These are phyloP conservation scores for Rhinichthys osculus DNA, from an alignment of 2,797 vertebrate genomes.

Conservation along the genomic window DNA sequence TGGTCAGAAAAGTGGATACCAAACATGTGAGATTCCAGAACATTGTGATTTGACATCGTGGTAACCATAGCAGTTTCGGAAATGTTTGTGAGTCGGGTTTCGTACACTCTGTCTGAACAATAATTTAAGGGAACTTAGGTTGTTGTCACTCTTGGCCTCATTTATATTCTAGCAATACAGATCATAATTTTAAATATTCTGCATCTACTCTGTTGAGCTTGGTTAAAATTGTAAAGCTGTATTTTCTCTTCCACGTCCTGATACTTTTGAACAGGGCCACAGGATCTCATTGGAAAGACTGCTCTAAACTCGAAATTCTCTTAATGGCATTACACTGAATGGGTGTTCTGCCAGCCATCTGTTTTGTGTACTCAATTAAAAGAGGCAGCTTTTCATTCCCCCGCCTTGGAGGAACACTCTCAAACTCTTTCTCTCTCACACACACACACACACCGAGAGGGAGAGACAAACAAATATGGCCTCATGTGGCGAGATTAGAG, in stretches of 20 bases:
- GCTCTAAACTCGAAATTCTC: conserved; percentile 49
- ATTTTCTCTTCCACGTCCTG: not conserved
- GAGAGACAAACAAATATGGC: conserved; percentile 14
- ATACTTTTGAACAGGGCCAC: conserved; percentile 14
- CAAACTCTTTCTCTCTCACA: not conserved
- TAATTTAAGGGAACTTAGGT: not conserved
- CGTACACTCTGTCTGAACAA: not conserved
- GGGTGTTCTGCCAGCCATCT: conserved; percentile 56
- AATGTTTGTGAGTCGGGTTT: not conserved
- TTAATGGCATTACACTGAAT: conserved; percentile 58
- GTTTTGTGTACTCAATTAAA: conserved; percentile 58
- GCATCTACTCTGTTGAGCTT: not conserved
- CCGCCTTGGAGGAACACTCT: conserved; percentile 32
- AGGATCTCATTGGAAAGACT: conserved; percentile 32
- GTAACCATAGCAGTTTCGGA: not conserved
- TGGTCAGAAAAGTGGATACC: not conserved
- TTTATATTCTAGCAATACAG: not conserved
- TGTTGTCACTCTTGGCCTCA: not conserved
- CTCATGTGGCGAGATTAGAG: conserved; percentile 34
- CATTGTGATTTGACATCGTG: not conserved
- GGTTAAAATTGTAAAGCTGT: not conserved
- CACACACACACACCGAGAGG: not conserved
- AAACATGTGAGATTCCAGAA: not conserved
- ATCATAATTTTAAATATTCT: not conserved
- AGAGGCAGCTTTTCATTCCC: conserved; percentile 51